These are phyloP conservation scores for Matsumurasca onukii DNA, from an alignment of 1,140 invertebrate genomes.

Conservation along the genomic window DNA sequence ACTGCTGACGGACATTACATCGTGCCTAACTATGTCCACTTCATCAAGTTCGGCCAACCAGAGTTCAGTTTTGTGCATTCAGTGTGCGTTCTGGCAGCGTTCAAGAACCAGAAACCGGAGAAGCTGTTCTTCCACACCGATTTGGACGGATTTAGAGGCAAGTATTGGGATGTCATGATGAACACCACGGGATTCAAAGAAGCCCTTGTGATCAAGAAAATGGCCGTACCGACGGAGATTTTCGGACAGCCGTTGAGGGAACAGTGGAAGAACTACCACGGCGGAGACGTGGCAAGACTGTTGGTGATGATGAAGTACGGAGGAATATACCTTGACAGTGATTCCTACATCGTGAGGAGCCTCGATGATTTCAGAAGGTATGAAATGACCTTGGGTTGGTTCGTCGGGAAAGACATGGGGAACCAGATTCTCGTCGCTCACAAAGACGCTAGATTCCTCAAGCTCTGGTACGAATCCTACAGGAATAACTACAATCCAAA, in stretches of 20 bases:
- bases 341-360: slow-evolving; percentile 35
- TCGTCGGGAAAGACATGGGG: slow-evolving; percentile 39
- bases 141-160: slow-evolving; percentile 31
- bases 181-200: slow-evolving; percentile 30
- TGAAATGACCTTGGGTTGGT: slow-evolving; percentile 50
- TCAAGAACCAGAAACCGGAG: slow-evolving; percentile 39
- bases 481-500: slow-evolving; percentile 38
- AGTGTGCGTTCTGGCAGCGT: slow-evolving; percentile 35
- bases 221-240: slow-evolving; percentile 39
- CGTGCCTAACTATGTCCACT: slow-evolving; percentile 40
- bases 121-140: slow-evolving; percentile 39
- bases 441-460: slow-evolving; percentile 45
- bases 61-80: slow-evolving; percentile 33
- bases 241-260: slow-evolving; percentile 41
- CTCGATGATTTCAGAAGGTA: slow-evolving; percentile 41
- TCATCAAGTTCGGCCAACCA: slow-evolving; percentile 31
- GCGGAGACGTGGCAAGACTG: slow-evolving; percentile 37
- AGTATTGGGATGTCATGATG: slow-evolving; percentile 38
- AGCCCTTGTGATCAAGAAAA: slow-evolving; percentile 30
- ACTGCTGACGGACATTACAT: slow-evolving; percentile 35
- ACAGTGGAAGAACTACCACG: slow-evolving; percentile 33
- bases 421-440: slow-evolving; percentile 45
- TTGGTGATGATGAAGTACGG: slow-evolving; percentile 37
- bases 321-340: slow-evolving; percentile 41
- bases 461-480: slow-evolving; percentile 45